These are phyloP conservation scores for Brachirus orientalis DNA, from an alignment of 2,113 vertebrate genomes.

Conservation along the genomic window DNA sequence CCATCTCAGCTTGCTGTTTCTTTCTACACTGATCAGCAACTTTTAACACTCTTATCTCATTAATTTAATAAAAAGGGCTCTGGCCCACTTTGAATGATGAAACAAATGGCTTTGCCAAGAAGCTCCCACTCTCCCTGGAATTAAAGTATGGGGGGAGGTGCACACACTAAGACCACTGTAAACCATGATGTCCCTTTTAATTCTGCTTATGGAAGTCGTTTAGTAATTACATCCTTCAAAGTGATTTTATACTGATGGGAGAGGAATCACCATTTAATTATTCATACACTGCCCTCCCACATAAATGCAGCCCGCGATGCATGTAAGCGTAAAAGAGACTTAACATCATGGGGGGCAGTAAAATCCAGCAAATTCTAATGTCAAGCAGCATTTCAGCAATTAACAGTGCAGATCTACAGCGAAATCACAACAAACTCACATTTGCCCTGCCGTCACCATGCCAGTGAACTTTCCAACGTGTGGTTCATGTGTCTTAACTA, in stretches of 20 bases:
- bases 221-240: slow-evolving; percentile 23
- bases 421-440: slow-evolving; percentile 7
- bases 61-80: slow-evolving; percentile 54
- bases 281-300: background rate
- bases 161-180: slow-evolving; percentile 31
- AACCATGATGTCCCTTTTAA: slow-evolving; percentile 14
- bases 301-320: background rate
- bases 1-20: slow-evolving; percentile 31
- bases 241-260: slow-evolving; percentile 27
- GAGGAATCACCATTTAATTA: slow-evolving; percentile 30
- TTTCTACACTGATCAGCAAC: slow-evolving; percentile 66
- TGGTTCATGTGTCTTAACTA: too few species aligned
- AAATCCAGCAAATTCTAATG: slow-evolving; percentile 22
- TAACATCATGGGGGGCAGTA: slow-evolving; percentile 23
- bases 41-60: slow-evolving; percentile 64
- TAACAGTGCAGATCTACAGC: background rate
- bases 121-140: slow-evolving; percentile 42
- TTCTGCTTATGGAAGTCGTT: slow-evolving; percentile 14
- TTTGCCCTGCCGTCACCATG: slow-evolving; percentile 5
- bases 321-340: background rate
- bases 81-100: slow-evolving; percentile 72
- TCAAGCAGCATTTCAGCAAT: slow-evolving; percentile 47
- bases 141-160: slow-evolving; percentile 48
- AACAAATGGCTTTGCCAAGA: slow-evolving; percentile 63
- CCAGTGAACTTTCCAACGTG: too few species aligned